These are phyloP conservation scores for Machimus atricapillus DNA, from an alignment of 2,888 invertebrate genomes.

Conservation along the genomic window DNA sequence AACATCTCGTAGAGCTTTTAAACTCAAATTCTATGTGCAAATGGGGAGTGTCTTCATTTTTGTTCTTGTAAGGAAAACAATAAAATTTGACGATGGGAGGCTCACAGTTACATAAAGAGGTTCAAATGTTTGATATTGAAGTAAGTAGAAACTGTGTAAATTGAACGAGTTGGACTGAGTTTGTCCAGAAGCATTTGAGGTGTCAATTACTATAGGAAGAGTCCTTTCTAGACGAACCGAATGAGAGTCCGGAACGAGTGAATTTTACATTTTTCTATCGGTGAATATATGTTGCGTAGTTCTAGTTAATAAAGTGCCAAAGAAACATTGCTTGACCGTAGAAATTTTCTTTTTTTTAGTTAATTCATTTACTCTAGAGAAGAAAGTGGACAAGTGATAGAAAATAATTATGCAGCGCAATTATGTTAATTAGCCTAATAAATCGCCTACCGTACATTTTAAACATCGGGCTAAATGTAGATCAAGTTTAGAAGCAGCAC, in stretches of 20 bases:
- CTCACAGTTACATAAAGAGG: conserved; percentile 13
- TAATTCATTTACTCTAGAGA: neutral
- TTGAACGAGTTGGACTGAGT: neutral
- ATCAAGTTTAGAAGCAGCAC: neutral
- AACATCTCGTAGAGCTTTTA: neutral
- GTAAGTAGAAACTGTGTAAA: neutral
- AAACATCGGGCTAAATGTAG: neutral
- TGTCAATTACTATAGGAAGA: conserved; percentile 20
- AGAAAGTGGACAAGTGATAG: neutral
- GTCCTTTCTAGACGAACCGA: neutral
- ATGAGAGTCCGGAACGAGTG: neutral
- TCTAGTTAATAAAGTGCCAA: conserved; percentile 24
- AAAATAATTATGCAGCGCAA: neutral
- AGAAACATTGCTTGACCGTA: neutral
- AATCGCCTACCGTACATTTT: neutral
- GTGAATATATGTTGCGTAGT: conserved; percentile 16
- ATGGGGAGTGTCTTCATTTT: neutral
- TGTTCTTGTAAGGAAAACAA: neutral
- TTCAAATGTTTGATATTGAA: neutral
- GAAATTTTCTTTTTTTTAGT: neutral
- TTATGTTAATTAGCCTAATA: neutral
- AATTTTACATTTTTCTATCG: neutral
- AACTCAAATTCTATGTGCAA: neutral
- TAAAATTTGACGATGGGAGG: neutral
- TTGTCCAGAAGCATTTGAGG: neutral